Base-by-base conservation (phyloP, 2,797 vertebrate genomes). In the Oophaga sylvatica region DNA sequence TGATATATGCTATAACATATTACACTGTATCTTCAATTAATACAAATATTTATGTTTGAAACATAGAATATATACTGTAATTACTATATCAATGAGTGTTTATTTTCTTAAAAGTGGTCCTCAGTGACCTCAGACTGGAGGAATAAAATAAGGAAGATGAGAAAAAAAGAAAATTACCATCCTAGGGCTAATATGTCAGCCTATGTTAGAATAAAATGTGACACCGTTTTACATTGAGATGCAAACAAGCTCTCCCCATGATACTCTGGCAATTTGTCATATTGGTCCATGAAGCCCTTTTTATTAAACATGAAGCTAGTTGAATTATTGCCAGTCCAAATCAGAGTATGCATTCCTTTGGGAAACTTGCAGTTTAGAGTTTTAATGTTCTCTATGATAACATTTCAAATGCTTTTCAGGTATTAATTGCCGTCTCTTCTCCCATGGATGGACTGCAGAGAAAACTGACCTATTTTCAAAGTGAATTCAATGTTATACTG, bases 201-300 rank as follows among this genome's bases (percentile, higher is more conserved):
- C 87, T 94, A 95, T 97, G 97, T 97, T 97, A 96, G 97, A 97
- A 97, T 97, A 97, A 97, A 96, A 97, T 97, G 96, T 97, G 97
- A 97, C 97, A 97, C 94, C 95, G 91, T 93, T 94, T 91, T 90
- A 94, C 94, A 97, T 97, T 98, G 96, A 97, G 97, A 97, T 98
- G 97, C 97, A 97, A 98, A 97, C 95, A 95, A 97, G 96, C 95
- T 96, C 96, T 97, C 96, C 95, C 95, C 94, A 94, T 90, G 93
- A 96, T 98, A 97, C 96, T 94, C 94, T 91, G 92, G 97, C 97
- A 97, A 97, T 98, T 97, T 95, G 97, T 98, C 97, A 97, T 97
- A 96, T 96, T 96, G 95, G 95, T 95, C 90, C 76, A 94, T 91
- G 94, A 94, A 93, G 94, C 96, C 95, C 96, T 96, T 95, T 95